Evolutionary conservation across 2,113 vertebrate genomes (phyloP).

Genomic region (Ophiodon elongatus): DNA sequence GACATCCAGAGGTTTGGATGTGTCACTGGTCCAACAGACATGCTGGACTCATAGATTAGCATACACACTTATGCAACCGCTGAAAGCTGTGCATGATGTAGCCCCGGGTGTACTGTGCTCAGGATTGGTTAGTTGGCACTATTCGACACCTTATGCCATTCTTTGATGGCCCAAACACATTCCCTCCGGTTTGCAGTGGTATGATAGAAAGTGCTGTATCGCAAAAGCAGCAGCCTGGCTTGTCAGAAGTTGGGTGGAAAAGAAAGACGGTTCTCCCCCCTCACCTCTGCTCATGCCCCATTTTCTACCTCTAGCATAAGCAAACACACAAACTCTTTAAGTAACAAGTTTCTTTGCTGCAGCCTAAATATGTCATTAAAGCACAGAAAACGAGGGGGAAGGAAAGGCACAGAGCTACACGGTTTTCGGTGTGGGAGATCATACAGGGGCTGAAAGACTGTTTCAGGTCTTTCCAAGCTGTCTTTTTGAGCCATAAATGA

Average conservation of each 20-base stretch:
- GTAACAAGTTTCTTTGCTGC: constrained; percentile 27
- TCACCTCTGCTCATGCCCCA: constrained; percentile 1
- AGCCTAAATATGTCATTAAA: constrained; percentile 39
- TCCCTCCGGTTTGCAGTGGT: constrained; percentile 29
- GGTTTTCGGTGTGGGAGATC: constrained; percentile 44
- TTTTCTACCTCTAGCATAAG: not conserved
- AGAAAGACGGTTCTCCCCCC: not conserved
- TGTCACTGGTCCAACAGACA: not conserved
- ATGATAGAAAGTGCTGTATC: constrained; percentile 31
- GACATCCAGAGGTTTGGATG: constrained; percentile 2
- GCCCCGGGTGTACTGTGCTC: not conserved
- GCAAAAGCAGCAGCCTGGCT: not conserved
- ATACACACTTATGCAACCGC: not conserved
- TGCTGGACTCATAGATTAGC: not conserved
- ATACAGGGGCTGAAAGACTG: constrained; percentile 27
- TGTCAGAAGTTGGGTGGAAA: constrained; percentile 33
- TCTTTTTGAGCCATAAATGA: constrained; percentile 63
- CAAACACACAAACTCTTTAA: constrained; percentile 29
- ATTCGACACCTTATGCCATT: constrained; percentile 35
- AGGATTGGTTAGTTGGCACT: constrained; percentile 13
- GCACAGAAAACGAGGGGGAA: not conserved
- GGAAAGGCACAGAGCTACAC: constrained; percentile 9
- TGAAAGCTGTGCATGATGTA: constrained; percentile 19
- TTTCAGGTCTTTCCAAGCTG: constrained; percentile 64
- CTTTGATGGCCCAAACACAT: constrained; percentile 40